Evolutionary conservation across 2,888 invertebrate genomes (phyloP).

Genomic region (Orgyia antiqua): DNA sequence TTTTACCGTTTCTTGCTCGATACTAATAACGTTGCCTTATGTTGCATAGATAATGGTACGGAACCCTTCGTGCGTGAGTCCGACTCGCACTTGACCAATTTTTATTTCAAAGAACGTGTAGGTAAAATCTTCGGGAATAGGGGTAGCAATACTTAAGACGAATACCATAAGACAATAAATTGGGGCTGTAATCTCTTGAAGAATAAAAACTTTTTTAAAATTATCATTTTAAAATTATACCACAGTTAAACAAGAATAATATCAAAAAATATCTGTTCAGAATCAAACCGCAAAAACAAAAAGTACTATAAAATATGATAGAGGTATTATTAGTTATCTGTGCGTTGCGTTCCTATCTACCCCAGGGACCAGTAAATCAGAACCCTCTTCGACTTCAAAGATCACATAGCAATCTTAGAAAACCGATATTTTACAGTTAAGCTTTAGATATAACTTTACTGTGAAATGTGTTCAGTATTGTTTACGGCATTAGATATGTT

Average conservation of each 20-base stretch:
- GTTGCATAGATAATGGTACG: too few species aligned
- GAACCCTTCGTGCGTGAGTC: too few species aligned
- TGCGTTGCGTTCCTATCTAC: conserved; percentile 24
- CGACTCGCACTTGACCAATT: too few species aligned
- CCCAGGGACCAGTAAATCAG: conserved; percentile 50
- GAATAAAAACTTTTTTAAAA: too few species aligned
- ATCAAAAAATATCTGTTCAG: conserved; percentile 37
- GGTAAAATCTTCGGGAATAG: too few species aligned
- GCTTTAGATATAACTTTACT: conserved; percentile 37
- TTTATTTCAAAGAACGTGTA: too few species aligned
- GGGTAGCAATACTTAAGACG: too few species aligned
- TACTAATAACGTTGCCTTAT: too few species aligned
- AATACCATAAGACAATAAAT: too few species aligned
- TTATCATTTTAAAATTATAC: not conserved
- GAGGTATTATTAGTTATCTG: conserved; percentile 48
- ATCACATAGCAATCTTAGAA: conserved; percentile 49
- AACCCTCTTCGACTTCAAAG: conserved; percentile 55
- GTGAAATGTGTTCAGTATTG: conserved; percentile 29
- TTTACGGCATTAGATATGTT: conserved; percentile 3
- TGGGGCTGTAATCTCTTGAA: too few species aligned
- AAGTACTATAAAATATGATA: conserved; percentile 48
- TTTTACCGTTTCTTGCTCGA: too few species aligned
- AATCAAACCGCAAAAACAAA: conserved; percentile 40
- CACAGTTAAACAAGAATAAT: conserved; percentile 18
- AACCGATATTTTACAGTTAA: conserved; percentile 34